Evolutionary conservation across 2,113 vertebrate genomes (phyloP).

Genomic region (Rhea americana): DNA sequence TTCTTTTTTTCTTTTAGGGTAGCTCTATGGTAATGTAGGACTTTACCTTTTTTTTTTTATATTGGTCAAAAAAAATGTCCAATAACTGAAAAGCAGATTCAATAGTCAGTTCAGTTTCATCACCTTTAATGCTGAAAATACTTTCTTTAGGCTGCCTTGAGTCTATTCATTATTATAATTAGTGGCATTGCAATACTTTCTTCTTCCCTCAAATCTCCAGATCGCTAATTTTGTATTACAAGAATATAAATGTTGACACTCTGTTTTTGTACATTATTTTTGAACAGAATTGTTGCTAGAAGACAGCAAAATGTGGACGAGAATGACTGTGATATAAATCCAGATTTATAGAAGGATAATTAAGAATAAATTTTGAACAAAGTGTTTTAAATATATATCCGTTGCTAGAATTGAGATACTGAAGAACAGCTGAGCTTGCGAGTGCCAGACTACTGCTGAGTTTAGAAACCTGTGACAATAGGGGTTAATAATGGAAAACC

Average conservation of each 20-base stretch:
- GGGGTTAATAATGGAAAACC: slow-evolving; percentile 64
- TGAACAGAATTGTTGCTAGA: not conserved
- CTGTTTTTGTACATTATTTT: not conserved
- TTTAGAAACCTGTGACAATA: slow-evolving; percentile 67
- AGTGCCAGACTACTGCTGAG: slow-evolving; percentile 51
- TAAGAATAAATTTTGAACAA: not conserved
- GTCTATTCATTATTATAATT: not conserved
- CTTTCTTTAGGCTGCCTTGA: not conserved
- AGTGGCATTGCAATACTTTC: not conserved
- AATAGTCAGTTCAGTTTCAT: not conserved
- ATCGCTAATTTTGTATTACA: not conserved
- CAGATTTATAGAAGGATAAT: not conserved
- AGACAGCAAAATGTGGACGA: not conserved
- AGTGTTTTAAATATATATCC: not conserved
- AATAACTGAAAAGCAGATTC: not conserved
- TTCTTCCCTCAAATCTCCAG: not conserved
- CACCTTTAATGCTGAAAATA: not conserved
- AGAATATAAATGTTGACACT: not conserved
- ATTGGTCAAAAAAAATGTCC: not conserved
- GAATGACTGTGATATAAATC: not conserved
- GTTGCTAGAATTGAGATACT: slow-evolving; percentile 28
- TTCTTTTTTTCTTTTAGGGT: not conserved
- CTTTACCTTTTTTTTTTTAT: not conserved
- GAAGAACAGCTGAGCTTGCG: slow-evolving; percentile 34
- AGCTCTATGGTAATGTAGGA: not conserved